Evolutionary conservation across 1,140 invertebrate genomes (phyloP), one percentile per base, ranked within the genome.

Genomic region (Drosophila truncata): DNA sequence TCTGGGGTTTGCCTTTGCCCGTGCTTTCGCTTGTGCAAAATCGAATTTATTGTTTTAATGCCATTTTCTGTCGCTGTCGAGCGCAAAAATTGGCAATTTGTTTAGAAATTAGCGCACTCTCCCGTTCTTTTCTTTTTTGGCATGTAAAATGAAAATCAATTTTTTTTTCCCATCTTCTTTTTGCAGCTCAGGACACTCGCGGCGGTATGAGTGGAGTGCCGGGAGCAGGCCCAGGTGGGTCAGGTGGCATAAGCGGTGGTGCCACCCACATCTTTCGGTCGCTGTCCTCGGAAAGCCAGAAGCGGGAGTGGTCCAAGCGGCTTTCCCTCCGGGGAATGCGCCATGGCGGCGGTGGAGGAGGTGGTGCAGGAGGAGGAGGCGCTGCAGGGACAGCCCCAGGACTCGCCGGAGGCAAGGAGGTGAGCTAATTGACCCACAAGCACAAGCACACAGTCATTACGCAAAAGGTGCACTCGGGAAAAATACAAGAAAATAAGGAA

Each of bases 251-350:
- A 16, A 25, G 60, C 18, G 44, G 67, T 9, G 72, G 72, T 1
- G 72, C 47, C 49, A 69, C 67, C 59, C 91, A 92, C 62, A 93
- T 93, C 76, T 92, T 93, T 84, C 91, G 92, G 31, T 93, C 92
- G 63, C 85, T 93, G 61, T 93, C 93, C 25, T 91, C 86, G 76
- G 94, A 94, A 55, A 93, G 93, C 72, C 93, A 94, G 67, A 94
- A 94, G 72, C 93, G 94, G 35, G 94, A 95, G 59, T 95, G 94
- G 94, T 94, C 94, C 74, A 94, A 95, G 60, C 92, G 94, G 46
- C 93, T 95, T 25, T 95, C 94, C 72, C 86, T 95, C 55, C 92
- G 94, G 66, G 94, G 94, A 52, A 94, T 94, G 82, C 93, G 94
- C 50, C 93, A 94, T 59, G 91, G 72, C 18, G 77, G 58, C 4